Evolutionary conservation across 2,113 vertebrate genomes (phyloP).

Genomic region (Galbula dea): DNA sequence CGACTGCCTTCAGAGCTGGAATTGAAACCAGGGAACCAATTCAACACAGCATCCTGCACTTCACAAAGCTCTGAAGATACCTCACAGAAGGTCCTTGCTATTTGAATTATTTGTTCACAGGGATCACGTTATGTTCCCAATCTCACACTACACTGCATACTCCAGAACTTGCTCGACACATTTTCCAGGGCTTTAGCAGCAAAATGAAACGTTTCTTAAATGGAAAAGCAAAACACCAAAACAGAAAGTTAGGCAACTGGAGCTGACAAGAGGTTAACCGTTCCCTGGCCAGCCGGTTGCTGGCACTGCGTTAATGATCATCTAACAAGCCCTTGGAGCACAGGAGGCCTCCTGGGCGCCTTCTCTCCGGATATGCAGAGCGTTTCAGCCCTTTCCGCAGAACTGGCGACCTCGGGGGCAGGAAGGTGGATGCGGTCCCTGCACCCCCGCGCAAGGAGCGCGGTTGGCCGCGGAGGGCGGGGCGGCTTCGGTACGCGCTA

Average conservation of each 20-base stretch:
- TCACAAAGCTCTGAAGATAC: background rate
- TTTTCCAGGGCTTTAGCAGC: background rate
- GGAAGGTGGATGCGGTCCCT: background rate
- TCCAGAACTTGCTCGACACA: accelerated
- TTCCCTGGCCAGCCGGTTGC: accelerated
- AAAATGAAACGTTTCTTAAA: accelerated
- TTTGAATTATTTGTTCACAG: accelerated
- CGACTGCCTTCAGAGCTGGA: background rate
- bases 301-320: too few relatives aligned
- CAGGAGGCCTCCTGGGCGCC: accelerated
- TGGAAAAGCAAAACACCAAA: too few relatives aligned
- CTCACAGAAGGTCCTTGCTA: accelerated
- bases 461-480: background rate
- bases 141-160: accelerated
- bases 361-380: accelerated
- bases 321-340: accelerated
- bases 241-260: accelerated
- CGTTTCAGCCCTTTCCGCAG: background rate
- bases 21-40: accelerated
- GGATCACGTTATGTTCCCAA: accelerated
- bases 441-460: background rate
- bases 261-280: accelerated
- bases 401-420: too few relatives aligned
- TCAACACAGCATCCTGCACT: background rate
- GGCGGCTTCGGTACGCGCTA: background rate